Evolutionary conservation across 2,888 invertebrate genomes (phyloP), one percentile per base, ranked within the genome.

Genomic region (Trissolcus japonicus): DNA sequence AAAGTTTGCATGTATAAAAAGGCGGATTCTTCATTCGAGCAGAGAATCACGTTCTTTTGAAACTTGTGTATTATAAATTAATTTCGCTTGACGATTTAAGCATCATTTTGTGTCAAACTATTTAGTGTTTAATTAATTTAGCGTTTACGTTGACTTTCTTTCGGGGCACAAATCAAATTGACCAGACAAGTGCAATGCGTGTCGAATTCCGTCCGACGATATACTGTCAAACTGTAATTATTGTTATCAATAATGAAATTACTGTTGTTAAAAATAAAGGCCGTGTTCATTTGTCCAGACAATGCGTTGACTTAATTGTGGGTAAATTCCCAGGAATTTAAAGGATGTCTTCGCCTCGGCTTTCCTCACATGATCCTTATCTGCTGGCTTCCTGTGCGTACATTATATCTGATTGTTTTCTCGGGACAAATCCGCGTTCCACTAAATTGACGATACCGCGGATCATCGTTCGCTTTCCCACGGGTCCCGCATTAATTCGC

Each of bases 251-350:
- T 82, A 81, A 81, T 83, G 83, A 84, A 35, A 84, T 85, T 86
- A 84, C 84, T 83, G 84, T 85, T 86, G 86, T 83, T 86, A 84
- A 86, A 85, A 85, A 84, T 85, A 86, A 86, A 85, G 82, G 84
- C 85, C 86, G 83, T 86, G 82, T 86, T 86, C 84, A 85, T 51
- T 84, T 83, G 85, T 83, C 79, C 82, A 82, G 80, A 83, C 84
- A 82, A 85, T 85, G 82, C 75, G 81, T 54, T 81, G 84, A 86
- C 82, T 88, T 89, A 89, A 89, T 88, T 87, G 88, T 88, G 89
- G 86, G 89, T 89, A 88, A 89, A 86, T 89, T 89, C 88, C 86
- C 89, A 89, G 85, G 82, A 82, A 83, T 80, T 78, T 86, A 85
- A 86, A 85, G 82, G 82, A 83, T 84, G 83, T 83, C 83, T 84